A percentile compares a stretch with the other conserved stretches of the same genome.
Evolutionary conservation across 2,888 invertebrate genomes (phyloP).

Genomic region (Xestia sexstrigata): DNA sequence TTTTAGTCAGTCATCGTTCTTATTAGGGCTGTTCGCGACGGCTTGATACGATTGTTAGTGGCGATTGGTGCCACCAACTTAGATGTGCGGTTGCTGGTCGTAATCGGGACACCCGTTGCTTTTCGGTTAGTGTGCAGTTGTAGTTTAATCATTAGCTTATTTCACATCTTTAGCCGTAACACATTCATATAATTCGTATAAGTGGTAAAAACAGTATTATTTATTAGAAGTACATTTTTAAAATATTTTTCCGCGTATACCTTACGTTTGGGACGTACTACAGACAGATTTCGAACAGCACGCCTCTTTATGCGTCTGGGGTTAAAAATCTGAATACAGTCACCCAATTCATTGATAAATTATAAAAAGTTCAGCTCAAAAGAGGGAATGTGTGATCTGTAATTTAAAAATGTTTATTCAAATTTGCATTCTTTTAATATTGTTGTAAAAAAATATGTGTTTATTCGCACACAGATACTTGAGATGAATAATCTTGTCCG

Average conservation of each 20-base stretch:
- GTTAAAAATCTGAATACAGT: neutral
- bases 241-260: neutral
- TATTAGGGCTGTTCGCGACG: too few relatives aligned
- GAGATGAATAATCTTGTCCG: constrained; percentile 30
- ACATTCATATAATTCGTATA: neutral
- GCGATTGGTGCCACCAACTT: too few relatives aligned
- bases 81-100: too few relatives aligned
- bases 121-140: too few relatives aligned
- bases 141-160: too few relatives aligned
- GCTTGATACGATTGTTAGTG: too few relatives aligned
- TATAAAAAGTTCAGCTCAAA: neutral
- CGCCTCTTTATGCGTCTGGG: too few relatives aligned
- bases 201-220: neutral
- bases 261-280: neutral
- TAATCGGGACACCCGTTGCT: too few relatives aligned
- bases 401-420: neutral
- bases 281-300: neutral
- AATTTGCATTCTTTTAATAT: constrained; percentile 12
- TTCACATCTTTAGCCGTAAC: neutral
- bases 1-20: too few relatives aligned
- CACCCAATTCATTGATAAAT: neutral
- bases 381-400: neutral
- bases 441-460: constrained; percentile 13
- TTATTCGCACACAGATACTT: constrained; percentile 24
- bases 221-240: too few relatives aligned